phyloP scores from a whole-genome alignment of 2,113 vertebrate genomes.

The Corydoras maculifer region DNA sequence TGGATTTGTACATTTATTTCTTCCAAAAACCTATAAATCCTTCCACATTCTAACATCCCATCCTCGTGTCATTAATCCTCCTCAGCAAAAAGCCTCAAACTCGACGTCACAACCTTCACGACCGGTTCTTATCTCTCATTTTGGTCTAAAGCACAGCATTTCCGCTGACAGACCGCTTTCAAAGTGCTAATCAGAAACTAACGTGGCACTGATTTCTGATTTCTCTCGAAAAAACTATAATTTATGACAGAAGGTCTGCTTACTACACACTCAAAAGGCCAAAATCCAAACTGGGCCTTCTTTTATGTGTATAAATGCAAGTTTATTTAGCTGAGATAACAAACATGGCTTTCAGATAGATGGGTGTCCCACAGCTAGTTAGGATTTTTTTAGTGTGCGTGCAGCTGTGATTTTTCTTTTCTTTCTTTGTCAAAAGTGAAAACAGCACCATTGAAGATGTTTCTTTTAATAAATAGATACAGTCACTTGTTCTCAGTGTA shows the following conservation, averaged over 20 bases:
- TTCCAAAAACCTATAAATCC: too few relatives aligned
- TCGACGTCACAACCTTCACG: too few relatives aligned
- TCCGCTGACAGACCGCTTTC: conserved; percentile 6
- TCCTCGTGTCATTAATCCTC: too few relatives aligned
- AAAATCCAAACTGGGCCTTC: background rate
- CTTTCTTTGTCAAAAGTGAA: conserved; percentile 12
- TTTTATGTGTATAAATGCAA: background rate
- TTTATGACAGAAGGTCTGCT: too few relatives aligned
- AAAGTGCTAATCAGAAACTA: conserved; percentile 21
- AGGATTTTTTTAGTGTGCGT: conserved; percentile 29
- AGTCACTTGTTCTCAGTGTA: too few relatives aligned
- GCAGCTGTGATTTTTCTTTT: conserved; percentile 37
- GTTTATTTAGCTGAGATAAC: conserved; percentile 3
- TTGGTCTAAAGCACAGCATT: background rate
- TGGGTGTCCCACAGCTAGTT: conserved; percentile 32
- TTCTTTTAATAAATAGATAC: conserved; percentile 44
- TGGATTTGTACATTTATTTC: too few relatives aligned
- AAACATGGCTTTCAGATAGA: conserved; percentile 20
- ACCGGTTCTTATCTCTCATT: background rate
- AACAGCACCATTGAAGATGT: conserved; percentile 69
- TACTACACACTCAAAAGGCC: too few relatives aligned
- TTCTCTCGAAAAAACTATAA: background rate
- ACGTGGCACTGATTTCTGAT: background rate
- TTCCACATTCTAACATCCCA: too few relatives aligned
- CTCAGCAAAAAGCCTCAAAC: too few relatives aligned